Evolutionary conservation across 2,113 vertebrate species (phyloP), one percentile per base, ranked within the genome.

Genomic region (Hystrix cristata): DNA sequence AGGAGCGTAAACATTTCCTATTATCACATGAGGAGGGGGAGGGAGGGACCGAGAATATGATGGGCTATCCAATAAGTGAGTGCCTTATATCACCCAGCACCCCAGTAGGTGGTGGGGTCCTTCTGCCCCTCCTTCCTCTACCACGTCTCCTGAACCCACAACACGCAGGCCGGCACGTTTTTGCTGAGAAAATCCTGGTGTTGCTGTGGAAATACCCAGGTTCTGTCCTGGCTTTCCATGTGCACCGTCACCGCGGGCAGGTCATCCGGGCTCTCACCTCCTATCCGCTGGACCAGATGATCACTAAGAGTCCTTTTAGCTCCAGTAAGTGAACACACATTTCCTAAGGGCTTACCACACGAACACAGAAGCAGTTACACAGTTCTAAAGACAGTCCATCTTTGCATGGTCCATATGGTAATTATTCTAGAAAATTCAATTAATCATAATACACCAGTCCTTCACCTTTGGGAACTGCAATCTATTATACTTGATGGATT

Each of bases 361-460:
- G 57, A 55, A 74, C 74, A 34, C 74, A 53, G 53, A 81, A 91
- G 83, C 31, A 60, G 67, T 51, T 62, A 57, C 0, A 48, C 25
- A 87, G 19, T 7, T 72, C 27, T 53, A 60, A 88, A 93, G 81
- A 57, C 51, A 3, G 23, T 55, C 62, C 10, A n/a, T 87, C 92
- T 79, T 31, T 62, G 4, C 72, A 34, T 21, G 62, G 29, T 60
- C 53, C n/a, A 51, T 31, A 8, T 1, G 72, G 74, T 86, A 48
- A 72, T 85, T 71, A 86, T 48, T 84, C 55, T 34, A 85, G 92
- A 85, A 96, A 90, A 93, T 23, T 53, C 53, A 57, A 34, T 62
- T 82, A 34, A 51, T 59, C 19, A 48, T 55, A 93, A 89, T 3
- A 53, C 31, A 51, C n/a, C 7, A 59, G 55, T 48, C 78, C 82